A percentile compares a stretch with the other conserved stretches of the same genome.
Evolutionary conservation across 1,140 invertebrate genomes (phyloP).

Genomic region (Apis cerana): DNA sequence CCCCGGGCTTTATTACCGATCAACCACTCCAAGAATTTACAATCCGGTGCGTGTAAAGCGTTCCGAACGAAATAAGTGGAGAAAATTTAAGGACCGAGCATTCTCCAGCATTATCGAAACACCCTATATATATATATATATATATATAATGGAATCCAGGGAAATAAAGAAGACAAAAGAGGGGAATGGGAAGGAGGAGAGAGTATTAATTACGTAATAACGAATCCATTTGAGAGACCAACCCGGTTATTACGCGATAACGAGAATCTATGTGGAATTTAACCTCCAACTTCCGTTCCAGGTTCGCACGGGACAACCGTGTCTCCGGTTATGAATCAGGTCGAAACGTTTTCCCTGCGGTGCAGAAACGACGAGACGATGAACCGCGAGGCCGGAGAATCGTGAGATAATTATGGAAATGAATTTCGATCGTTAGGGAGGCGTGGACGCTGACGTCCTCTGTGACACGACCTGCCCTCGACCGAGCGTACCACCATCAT

Average conservation of each 20-base stretch:
- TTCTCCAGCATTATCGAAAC: too few relatives aligned
- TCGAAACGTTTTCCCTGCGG: conserved; percentile 32
- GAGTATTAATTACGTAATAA: conserved; percentile 10
- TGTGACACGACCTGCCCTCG: conserved; percentile 62
- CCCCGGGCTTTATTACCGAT: neutral
- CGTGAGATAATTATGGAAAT: conserved; percentile 77
- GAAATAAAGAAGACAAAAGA: too few relatives aligned
- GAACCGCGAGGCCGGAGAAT: conserved; percentile 49
- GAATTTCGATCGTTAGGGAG: conserved; percentile 73
- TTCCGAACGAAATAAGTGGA: too few relatives aligned
- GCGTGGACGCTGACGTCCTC: conserved; percentile 60
- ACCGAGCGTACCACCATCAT: conserved; percentile 50
- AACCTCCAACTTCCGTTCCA: conserved; percentile 46
- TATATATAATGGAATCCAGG: too few relatives aligned
- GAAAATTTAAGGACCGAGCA: too few relatives aligned
- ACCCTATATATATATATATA: too few relatives aligned
- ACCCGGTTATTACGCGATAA: conserved; percentile 24
- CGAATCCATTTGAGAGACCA: conserved; percentile 2
- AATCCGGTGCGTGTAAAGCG: too few relatives aligned
- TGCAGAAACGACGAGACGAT: too few relatives aligned
- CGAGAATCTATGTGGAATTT: conserved; percentile 4
- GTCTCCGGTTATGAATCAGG: conserved; percentile 44
- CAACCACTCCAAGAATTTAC: neutral
- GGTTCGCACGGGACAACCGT: conserved; percentile 48
- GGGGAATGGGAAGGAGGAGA: too few relatives aligned